Conservation (phyloP, 2,797 vertebrate species). For the Peromyscus nudipes region DNA sequence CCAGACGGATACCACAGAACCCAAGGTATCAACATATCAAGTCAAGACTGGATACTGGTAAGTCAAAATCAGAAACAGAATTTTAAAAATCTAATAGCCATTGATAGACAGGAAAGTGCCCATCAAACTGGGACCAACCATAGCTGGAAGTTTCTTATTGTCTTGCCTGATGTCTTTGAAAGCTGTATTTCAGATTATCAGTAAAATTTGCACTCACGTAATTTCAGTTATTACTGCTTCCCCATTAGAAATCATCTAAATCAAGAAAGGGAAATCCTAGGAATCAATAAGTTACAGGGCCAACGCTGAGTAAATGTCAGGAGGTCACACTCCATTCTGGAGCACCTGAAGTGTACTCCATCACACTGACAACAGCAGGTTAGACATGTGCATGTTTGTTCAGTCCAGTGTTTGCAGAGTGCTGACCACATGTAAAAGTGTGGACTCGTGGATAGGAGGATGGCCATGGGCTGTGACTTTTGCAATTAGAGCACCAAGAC, state of each 20-base stretch:
- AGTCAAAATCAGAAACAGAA: constrained; percentile 75
- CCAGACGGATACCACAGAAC: constrained; percentile 93
- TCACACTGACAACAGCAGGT: background rate
- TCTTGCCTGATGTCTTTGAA: constrained; percentile 55
- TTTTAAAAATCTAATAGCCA: background rate
- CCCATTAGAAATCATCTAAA: constrained; percentile 49
- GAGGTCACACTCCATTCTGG: background rate
- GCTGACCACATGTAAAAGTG: background rate
- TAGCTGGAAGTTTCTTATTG: constrained; percentile 20
- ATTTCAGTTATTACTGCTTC: constrained; percentile 40
- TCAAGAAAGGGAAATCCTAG: constrained; percentile 55
- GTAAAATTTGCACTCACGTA: constrained; percentile 37
- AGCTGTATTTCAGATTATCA: constrained; percentile 37
- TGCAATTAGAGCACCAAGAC: constrained; percentile 60
- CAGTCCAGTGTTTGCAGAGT: constrained; percentile 10
- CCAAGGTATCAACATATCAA: constrained; percentile 94
- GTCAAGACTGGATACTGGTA: constrained; percentile 95
- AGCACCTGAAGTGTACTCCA: constrained; percentile 17
- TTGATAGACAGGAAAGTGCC: constrained; percentile 3
- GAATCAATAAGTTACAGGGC: background rate
- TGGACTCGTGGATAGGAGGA: constrained; percentile 21
- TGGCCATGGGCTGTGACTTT: constrained; percentile 51
- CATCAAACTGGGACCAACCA: background rate
- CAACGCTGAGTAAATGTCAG: constrained; percentile 20
- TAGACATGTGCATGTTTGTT: constrained; percentile 1